A percentile compares a stretch with the other conserved stretches of the same genome.
Conservation (phyloP, 1,140 invertebrate genomes). For the Euwallacea similis region DNA sequence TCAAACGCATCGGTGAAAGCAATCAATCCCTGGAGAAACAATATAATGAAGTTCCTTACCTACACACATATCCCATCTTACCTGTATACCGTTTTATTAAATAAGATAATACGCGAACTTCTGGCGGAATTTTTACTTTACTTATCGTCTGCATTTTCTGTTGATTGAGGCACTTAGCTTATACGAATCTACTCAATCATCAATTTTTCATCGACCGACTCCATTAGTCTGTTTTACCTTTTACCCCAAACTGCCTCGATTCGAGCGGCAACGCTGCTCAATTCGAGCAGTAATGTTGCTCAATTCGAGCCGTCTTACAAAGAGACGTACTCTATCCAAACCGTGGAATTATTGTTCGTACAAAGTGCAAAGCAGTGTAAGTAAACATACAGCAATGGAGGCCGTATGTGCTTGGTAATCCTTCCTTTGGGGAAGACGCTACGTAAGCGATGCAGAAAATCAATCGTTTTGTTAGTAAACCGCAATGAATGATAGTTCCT, state of each 20-base stretch:
- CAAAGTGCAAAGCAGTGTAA: constrained; percentile 47
- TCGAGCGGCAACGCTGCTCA: constrained; percentile 27
- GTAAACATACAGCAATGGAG: constrained; percentile 42
- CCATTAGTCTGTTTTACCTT: constrained; percentile 29
- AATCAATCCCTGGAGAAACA: constrained; percentile 21
- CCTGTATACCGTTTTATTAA: no score
- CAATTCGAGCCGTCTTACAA: constrained; percentile 31
- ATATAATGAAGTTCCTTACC: constrained; percentile 23
- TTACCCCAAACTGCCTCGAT: constrained; percentile 22
- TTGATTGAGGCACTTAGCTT: no score
- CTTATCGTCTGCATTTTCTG: no score
- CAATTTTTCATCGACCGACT: constrained; percentile 10
- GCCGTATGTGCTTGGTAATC: constrained; percentile 27
- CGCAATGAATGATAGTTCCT: no score
- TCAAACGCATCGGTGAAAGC: constrained; percentile 23
- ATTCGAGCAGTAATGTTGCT: constrained; percentile 28
- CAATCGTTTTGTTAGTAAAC: no score
- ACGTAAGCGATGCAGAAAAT: constrained; percentile 8
- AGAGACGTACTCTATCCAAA: constrained; percentile 35
- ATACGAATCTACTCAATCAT: no score
- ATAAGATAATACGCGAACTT: no score
- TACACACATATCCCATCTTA: constrained; percentile 15
- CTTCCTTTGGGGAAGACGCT: constrained; percentile 11
- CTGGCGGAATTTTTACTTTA: no score
- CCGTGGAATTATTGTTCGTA: constrained; percentile 45